phyloP scores from a whole-genome alignment of 1,140 invertebrate genomes.

The Paraescarpia echinospica region DNA sequence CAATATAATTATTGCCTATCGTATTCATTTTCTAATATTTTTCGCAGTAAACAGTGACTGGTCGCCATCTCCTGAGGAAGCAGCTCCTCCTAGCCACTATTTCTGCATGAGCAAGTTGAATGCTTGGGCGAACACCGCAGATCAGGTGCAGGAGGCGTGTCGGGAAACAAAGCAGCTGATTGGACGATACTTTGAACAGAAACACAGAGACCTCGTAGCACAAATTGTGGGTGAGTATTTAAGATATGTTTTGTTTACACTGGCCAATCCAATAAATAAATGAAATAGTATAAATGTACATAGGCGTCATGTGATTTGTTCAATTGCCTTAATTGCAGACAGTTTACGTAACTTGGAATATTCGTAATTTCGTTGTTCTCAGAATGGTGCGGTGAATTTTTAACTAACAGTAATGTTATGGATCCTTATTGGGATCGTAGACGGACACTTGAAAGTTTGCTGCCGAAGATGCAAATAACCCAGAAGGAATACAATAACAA shows the following conservation, averaged over 20 bases:
- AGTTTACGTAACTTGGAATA: no score
- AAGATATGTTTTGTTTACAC: no score
- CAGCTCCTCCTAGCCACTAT: conserved; percentile 38
- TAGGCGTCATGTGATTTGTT: no score
- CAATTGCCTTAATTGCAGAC: no score
- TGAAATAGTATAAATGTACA: background rate
- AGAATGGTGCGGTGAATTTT: no score
- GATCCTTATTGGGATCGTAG: no score
- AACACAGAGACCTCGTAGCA: conserved; percentile 45
- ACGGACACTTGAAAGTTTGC: no score
- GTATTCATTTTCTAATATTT: background rate
- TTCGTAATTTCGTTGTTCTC: no score
- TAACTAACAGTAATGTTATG: no score
- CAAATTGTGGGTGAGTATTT: conserved; percentile 47
- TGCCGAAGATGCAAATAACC: no score
- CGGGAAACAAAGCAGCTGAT: conserved; percentile 37
- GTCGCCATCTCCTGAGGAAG: conserved; percentile 40
- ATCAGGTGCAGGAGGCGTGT: conserved; percentile 46
- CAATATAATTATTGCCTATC: background rate
- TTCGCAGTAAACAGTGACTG: conserved; percentile 51
- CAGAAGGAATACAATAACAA: no score
- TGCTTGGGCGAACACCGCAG: conserved; percentile 49
- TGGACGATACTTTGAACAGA: conserved; percentile 44
- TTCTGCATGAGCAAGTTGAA: conserved; percentile 50
- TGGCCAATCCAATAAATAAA: conserved; percentile 6